Evolutionary conservation across 1,140 invertebrate genomes (phyloP), one percentile per base, ranked within the genome.

Genomic region (Diorhabda sublineata): DNA sequence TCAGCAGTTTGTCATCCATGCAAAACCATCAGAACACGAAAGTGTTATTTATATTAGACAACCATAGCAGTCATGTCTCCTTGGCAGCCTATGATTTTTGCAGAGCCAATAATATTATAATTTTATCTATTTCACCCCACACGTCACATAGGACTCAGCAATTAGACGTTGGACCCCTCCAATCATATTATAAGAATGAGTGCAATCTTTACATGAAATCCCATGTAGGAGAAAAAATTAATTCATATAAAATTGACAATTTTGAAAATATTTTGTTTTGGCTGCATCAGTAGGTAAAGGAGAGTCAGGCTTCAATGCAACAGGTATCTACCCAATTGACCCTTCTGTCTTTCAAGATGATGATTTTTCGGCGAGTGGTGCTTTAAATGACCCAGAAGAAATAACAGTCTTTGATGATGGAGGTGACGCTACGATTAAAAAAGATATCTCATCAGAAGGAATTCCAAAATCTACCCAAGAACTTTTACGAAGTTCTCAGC

Each of bases 1-100:
- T 45, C 47, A 80, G 66, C 78, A 82, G 71, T 82, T 82, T 69
- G 62, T 75, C 9, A 73, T 75, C 52, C 67, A 79, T 76, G 73
- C 75, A 6, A 78, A 79, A 64, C 76, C 76, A 58, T 74, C 78
- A 8, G 57, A 60, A 56, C 41, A 11, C 67, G 75, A 62, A 73
- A 78, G 76, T 67, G 57, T 57, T 79, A 58, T 66, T 79, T 4
- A 69, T 79, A 57, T 58, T 76, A n/a, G 74, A 80, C 59, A 78
- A 80, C 59, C 74, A 80, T 69, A 7, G 4, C 9, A 72, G 52
- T 67, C 69, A 69, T 42, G 45, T 62, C 56, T 66, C 63, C 3
- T 42, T 57, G 58, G 26, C n/a, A 59, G 11, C 58, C 56, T 43
- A 65, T 58, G 61, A 42, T 52, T 47, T 57, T 26, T 61, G 74